Evolutionary conservation across 2,113 vertebrate species (phyloP), one percentile per base, ranked within the genome.

Genomic region (Odocoileus virginianus): DNA sequence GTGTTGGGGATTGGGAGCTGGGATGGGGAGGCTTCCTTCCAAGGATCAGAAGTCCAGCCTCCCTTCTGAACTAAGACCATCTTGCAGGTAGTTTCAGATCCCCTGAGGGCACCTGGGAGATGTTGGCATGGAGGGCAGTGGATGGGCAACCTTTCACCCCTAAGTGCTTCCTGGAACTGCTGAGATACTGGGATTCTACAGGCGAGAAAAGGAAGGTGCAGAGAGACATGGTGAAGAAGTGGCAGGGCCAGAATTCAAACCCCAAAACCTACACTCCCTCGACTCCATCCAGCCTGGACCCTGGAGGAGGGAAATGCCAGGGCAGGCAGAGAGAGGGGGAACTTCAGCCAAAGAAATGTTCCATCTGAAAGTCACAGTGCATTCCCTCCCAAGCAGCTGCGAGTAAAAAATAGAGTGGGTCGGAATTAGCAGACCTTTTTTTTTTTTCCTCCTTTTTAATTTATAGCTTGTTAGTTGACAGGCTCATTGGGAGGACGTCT

Each of bases 361-460:
- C 98, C 83, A 5, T 93, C 89, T 87, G 91, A 96, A 97, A 97
- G 94, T 93, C 87, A 60, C 95, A 83, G 82, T 45, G 71, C 64
- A 57, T 92, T 98, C 94, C 89, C 94, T 96, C 92, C 55, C 94
- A 2, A 89, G 97, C 97, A 96, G 97, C 97, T 98, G 96, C 3
- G 21, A 91, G 95, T 27, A 78, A 87, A 97, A 98, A 97, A 98
- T 95, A 95, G 97, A 98, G 96, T 93, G 92, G 96, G 84, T 57
- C 83, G 16, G 88, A 98, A 96, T 97, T 97, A 96, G 97, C 82
- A 81, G 92, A 83, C 87, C 55, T 91, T 95, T 96, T 95, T 78
- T 79, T 40, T 61, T 55, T 36, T 16, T 1, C 27, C n/a, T 85
- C 87, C 95, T 90, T 92, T 93, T 95, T 94, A 95, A 98, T 98